These are phyloP conservation scores for Ramazzottius varieornatus DNA, from an alignment of 2,888 invertebrate species.

Conservation along the genomic window DNA sequence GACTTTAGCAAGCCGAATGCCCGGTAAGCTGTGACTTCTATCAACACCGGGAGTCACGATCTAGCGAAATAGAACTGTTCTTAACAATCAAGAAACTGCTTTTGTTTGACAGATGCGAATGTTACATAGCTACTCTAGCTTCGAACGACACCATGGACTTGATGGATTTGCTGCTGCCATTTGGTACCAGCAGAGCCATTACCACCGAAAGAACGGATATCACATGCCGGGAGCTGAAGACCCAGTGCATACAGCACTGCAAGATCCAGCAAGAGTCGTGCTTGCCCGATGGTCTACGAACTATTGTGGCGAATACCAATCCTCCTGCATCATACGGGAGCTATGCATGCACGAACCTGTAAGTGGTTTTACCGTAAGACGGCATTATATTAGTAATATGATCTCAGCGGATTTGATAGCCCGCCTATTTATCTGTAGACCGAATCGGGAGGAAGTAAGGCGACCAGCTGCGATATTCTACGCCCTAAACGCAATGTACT, in stretches of 20 bases:
- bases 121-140: neutral
- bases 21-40: neutral
- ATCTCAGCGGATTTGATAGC: no score
- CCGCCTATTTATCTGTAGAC: neutral
- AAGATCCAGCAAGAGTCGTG: neutral
- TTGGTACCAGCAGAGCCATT: neutral
- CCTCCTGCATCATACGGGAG: neutral
- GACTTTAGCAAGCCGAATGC: neutral
- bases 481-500: neutral
- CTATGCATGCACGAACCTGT: neutral
- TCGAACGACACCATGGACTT: neutral
- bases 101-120: neutral
- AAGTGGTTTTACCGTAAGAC: no score
- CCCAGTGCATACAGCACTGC: conserved; percentile 1
- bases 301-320: neutral
- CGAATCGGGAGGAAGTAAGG: neutral
- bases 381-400: no score
- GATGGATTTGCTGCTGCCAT: neutral
- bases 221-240: neutral
- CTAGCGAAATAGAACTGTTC: no score
- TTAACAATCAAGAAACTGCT: no score
- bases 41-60: no score
- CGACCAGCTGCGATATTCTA: neutral
- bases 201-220: neutral
- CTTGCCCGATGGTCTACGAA: neutral